Base-by-base conservation (phyloP, 37 sponge, comb jelly and placozoan species). In the Halisarca cf. caerulea region DNA sequence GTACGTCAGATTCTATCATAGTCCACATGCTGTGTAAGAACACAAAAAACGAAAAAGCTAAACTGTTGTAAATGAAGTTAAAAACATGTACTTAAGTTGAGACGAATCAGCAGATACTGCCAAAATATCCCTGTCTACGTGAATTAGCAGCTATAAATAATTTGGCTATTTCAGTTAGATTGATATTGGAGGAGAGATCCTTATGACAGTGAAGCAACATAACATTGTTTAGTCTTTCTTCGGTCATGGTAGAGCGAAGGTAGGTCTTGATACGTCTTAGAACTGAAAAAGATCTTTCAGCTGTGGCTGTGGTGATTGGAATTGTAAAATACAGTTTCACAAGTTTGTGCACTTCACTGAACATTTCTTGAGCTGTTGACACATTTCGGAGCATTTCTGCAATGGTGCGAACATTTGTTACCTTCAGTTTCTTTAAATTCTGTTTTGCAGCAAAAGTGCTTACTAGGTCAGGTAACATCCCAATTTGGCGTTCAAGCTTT, bases 281-380 rank as follows among this genome's bases (percentile, higher is more conserved):
- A 44, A 86, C 75, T 21, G 89, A 92, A 69, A 92, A 86, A 21
- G 75, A 27, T 58, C 89, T 79, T 78, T 92, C 89, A 11, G 87
- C 79, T 73, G 93, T 92, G 2, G 90, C 81, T 3, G 93, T 86
- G 11, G 90, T 86, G 61, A 92, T 80, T 64, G 93, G 93, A 62
- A 89, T 66, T 35, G 90, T 86, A 27, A 92, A 47, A 60, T 92
- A 89, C 23, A 92, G 71, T 15, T 89, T 64, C n/a, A 87, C 23
- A 18, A 91, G 80, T 17, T 83, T 75, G 45, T 83, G 68, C 55
- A 84, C 85, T 58, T 78, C 59, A 40, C 77, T 59, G 9, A 88
- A 45, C 80, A 92, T 80, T 9, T 58, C 61, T 66, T 80, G 84
- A 60, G 69, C 69, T 34, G 33, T 34, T 68, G 69, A 34, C 17